Conservation (phyloP, 1,140 invertebrate genomes). For the honey bee (Apis mellifera) region Amel_HAv3.1 CM009933.2:4911001-4911500, state of each 20-base stretch:
- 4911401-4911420: no score
- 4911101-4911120: not conserved
- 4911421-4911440: not conserved
- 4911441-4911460: not conserved
- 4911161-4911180: not conserved
- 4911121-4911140: slow-evolving; percentile 60
- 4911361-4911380: no score
- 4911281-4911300: not conserved
- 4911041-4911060: not conserved
- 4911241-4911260: not conserved
- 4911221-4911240: not conserved
- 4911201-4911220: not conserved
- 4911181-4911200: not conserved
- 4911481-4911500: not conserved
- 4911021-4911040: not conserved
- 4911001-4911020: not conserved
- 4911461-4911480: not conserved
- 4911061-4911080: no score
- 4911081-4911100: not conserved
- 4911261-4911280: not conserved
- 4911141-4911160: slow-evolving; percentile 9
- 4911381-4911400: no score
- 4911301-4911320: no score
- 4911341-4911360: not conserved
- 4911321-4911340: no score